Evolutionary conservation across 2,797 vertebrate genomes (phyloP), one percentile per base, ranked within the genome.

Genomic region (Sphenopsis melanotis): DNA sequence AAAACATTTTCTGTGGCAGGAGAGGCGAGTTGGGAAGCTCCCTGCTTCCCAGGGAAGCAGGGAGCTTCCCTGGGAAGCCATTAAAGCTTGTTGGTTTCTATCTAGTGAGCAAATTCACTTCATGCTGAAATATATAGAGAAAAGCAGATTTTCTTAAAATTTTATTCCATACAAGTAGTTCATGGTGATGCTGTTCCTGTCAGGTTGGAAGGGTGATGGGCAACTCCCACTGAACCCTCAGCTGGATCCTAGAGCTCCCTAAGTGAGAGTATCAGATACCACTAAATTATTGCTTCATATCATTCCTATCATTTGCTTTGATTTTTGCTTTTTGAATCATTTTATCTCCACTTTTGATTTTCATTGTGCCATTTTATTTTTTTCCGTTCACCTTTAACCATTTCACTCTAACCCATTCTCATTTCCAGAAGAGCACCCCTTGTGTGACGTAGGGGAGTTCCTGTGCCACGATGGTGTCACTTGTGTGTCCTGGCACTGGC

Each of bases 361-460:
- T 81, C n/a, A 37, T 36, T 55, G 29, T 55, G 13, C 82, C 72
- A 5, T 87, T 23, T 61, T 50, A 50, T 60, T 39, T 70, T 70
- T 18, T 1, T 0, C 4, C 44, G 63, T 74, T 93, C 82, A 70
- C 89, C 65, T 52, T 75, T 66, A 82, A 93, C 81, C 79, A 77
- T 87, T 95, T 78, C 95, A 95, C 97, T 96, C 83, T 72, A 52
- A 88, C 88, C n/a, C 89, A 71, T 96, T 98, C 93, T 97, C 37
- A 37, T 97, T 98, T 98, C 91, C 98, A 99, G 99, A 98, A 39
- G 83, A 96, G 69, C 97, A 96, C 93, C 98, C 98, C 87, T 93
- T 98, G 85, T 99, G 99, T 98, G 99, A 99, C 69, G 88, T 98
- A 81, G 98, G 98, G 83, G 99, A 99, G 97, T 99, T 99, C 99